A percentile compares a stretch with the other conserved stretches of the same genome.
These are phyloP conservation scores for Paracanthobrama guichenoti DNA, from an alignment of 2,113 vertebrate species.

Conservation along the genomic window DNA sequence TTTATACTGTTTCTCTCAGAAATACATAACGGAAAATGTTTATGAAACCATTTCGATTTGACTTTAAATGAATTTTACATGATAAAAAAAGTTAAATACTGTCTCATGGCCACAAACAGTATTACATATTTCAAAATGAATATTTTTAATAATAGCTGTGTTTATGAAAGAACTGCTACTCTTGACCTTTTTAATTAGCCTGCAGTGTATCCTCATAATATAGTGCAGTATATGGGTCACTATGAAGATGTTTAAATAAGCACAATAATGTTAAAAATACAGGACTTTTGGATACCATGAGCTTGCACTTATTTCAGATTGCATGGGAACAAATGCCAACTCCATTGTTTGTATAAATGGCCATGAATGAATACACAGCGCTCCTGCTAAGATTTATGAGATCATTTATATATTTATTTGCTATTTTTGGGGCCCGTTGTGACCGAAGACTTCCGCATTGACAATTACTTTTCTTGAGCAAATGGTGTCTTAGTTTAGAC, in stretches of 20 bases:
- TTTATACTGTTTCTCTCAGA: too few relatives aligned
- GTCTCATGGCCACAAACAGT: too few relatives aligned
- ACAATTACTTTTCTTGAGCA: not conserved
- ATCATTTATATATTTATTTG: not conserved
- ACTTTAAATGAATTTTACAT: too few relatives aligned
- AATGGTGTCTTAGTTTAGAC: constrained; percentile 37
- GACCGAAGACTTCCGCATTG: not conserved
- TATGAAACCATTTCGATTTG: too few relatives aligned
- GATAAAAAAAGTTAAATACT: too few relatives aligned
- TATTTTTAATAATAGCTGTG: not conserved
- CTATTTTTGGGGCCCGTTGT: not conserved
- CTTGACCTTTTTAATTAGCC: not conserved
- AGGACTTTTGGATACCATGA: constrained; percentile 26
- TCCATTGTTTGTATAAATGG: constrained; percentile 46
- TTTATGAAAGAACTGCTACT: not conserved
- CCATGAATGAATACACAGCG: not conserved
- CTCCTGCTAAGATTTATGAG: constrained; percentile 32
- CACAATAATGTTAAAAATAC: constrained; percentile 34
- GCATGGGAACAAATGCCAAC: constrained; percentile 28
- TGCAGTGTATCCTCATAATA: not conserved
- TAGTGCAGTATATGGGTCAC: constrained; percentile 23
- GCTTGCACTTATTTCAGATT: constrained; percentile 33
- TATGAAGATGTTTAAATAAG: constrained; percentile 3
- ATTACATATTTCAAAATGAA: too few relatives aligned
- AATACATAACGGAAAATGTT: too few relatives aligned